Conservation (phyloP, 2,113 vertebrate species). For the Embiotoca jacksoni region DNA sequence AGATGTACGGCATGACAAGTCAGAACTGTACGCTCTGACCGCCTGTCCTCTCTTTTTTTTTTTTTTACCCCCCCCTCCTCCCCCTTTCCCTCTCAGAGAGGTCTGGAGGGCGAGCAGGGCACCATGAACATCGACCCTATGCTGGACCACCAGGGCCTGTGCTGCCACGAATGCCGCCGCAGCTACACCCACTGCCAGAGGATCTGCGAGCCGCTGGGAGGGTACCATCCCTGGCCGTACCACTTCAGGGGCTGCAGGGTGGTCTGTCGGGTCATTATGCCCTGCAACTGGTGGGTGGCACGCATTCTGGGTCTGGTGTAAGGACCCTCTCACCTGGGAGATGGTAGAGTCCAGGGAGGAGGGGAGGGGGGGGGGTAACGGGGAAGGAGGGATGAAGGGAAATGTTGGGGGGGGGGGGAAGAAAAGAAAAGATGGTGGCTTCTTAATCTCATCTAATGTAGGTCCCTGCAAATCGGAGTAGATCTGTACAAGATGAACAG, state of each 20-base stretch:
- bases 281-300: slow-evolving; percentile 95
- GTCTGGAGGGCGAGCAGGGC: slow-evolving; percentile 86
- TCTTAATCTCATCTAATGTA: slow-evolving; percentile 13
- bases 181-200: slow-evolving; percentile 92
- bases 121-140: slow-evolving; percentile 89
- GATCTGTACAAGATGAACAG: not conserved
- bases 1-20: not conserved
- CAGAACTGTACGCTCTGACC: slow-evolving; percentile 19
- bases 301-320: slow-evolving; percentile 92
- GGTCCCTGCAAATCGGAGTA: slow-evolving; percentile 12
- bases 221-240: slow-evolving; percentile 89
- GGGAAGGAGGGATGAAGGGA: not conserved
- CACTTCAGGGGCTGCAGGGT: slow-evolving; percentile 90
- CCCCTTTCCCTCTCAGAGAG: slow-evolving; percentile 73
- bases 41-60: not conserved
- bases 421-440: not conserved
- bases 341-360: not conserved
- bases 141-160: slow-evolving; percentile 92
- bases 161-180: slow-evolving; percentile 90
- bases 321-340: not conserved
- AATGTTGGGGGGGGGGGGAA: not conserved
- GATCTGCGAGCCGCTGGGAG: slow-evolving; percentile 90
- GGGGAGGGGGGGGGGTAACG: not conserved
- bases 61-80: slow-evolving; percentile 4
- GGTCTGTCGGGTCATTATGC: slow-evolving; percentile 92